phyloP scores from a whole-genome alignment of 2,888 invertebrate species.

The Eupithecia subfuscata region DNA sequence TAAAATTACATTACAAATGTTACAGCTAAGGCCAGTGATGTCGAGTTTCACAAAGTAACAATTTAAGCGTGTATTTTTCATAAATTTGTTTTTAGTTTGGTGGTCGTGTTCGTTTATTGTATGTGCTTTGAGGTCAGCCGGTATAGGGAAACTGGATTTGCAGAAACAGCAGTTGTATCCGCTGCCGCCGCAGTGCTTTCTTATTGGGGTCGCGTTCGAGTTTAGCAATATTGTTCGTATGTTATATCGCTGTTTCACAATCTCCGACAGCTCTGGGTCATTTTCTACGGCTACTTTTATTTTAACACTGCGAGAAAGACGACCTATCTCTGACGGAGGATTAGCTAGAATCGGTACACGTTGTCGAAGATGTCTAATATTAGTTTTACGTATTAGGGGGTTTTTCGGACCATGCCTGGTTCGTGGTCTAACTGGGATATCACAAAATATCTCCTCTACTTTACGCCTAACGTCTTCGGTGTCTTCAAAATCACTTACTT shows the following conservation, averaged over 20 bases:
- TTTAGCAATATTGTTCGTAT: conserved; percentile 46
- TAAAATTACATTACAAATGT: conserved; percentile 51
- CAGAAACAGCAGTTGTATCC: conserved; percentile 65
- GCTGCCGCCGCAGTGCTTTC: conserved; percentile 45
- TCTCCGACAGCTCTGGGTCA: conserved; percentile 8
- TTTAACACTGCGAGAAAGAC: background rate
- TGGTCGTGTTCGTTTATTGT: conserved; percentile 46
- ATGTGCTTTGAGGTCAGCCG: conserved; percentile 60
- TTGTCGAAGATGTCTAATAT: background rate
- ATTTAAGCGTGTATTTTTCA: conserved; percentile 29
- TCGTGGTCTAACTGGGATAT: too few relatives aligned
- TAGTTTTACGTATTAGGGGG: background rate
- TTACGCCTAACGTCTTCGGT: background rate
- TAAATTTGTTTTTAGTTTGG: conserved; percentile 29
- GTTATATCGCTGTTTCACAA: conserved; percentile 44
- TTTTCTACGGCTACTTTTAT: conserved; percentile 2
- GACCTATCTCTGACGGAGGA: background rate
- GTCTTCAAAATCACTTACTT: conserved; percentile 3
- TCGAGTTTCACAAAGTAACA: conserved; percentile 62
- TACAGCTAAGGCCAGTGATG: conserved; percentile 62
- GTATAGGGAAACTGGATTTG: conserved; percentile 49
- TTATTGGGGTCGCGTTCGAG: conserved; percentile 60
- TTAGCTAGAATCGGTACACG: background rate
- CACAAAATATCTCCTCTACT: background rate
- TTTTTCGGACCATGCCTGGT: too few relatives aligned